A percentile compares a stretch with the other conserved stretches of the same genome.
Evolutionary conservation across 1,140 invertebrate genomes (phyloP).

Genomic region (Proctacanthus coquilletti): DNA sequence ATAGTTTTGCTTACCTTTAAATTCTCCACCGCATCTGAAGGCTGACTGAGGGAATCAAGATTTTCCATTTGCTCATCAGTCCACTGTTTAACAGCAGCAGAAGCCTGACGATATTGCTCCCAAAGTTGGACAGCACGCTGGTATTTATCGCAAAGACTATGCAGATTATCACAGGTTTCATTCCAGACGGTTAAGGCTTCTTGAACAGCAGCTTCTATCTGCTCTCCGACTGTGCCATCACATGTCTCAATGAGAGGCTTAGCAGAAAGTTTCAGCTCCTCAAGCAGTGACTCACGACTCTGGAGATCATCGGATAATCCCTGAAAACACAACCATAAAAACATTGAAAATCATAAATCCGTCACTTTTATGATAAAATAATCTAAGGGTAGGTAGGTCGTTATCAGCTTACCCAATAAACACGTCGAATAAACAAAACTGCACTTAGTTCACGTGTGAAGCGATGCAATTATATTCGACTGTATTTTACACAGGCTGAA

Average conservation of each 20-base stretch:
- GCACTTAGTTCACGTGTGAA: too few species aligned
- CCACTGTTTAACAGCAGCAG: slow-evolving; percentile 53
- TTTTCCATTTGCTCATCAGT: slow-evolving; percentile 46
- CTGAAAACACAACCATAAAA: too few species aligned
- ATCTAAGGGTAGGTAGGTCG: too few species aligned
- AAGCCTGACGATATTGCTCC: slow-evolving; percentile 57
- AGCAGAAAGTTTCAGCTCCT: slow-evolving; percentile 47
- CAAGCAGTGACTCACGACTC: slow-evolving; percentile 49
- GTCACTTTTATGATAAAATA: too few species aligned
- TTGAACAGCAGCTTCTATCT: slow-evolving; percentile 51
- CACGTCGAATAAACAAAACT: too few species aligned
- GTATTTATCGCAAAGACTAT: slow-evolving; percentile 53
- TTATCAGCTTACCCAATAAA: too few species aligned
- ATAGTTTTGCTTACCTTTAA: slow-evolving; percentile 20
- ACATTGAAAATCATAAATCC: too few species aligned
- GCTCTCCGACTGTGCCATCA: slow-evolving; percentile 47
- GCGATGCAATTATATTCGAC: too few species aligned
- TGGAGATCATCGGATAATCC: slow-evolving; percentile 45
- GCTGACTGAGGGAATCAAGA: slow-evolving; percentile 23
- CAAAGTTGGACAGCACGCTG: slow-evolving; percentile 60
- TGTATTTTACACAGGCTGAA: too few species aligned
- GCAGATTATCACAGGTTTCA: slow-evolving; percentile 53
- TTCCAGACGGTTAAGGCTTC: slow-evolving; percentile 60
- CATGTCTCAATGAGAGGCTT: slow-evolving; percentile 51
- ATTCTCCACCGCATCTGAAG: slow-evolving; percentile 23